Percentiles rank a stretch among this genome's conserved stretches.
These are phyloP conservation scores for Spermophilus dauricus DNA, from an alignment of 2,113 vertebrate genomes.

Conservation along the genomic window DNA sequence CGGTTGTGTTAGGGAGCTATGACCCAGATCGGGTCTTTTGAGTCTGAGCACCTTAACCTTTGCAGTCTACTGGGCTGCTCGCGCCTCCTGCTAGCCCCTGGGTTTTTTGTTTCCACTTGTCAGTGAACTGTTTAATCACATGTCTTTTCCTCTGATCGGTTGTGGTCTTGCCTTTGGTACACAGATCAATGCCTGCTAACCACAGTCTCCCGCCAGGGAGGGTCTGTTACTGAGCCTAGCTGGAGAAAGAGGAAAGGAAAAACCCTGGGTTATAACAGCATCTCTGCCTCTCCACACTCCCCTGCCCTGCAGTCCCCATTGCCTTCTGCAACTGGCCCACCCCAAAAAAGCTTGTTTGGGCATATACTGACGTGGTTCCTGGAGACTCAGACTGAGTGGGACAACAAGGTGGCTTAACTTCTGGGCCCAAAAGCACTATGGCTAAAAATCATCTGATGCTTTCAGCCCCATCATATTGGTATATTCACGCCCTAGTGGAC, in stretches of 20 bases:
- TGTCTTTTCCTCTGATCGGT: conserved; percentile 69
- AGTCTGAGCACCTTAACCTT: not conserved
- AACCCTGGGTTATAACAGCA: not conserved
- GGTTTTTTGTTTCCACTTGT: conserved; percentile 68
- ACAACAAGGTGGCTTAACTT: not conserved
- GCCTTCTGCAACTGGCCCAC: not conserved
- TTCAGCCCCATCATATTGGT: not conserved
- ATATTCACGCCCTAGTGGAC: not conserved
- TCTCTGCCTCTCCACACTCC: not conserved
- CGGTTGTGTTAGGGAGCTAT: not conserved
- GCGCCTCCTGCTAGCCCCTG: conserved; percentile 17
- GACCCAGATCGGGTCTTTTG: not conserved
- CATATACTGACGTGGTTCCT: not conserved
- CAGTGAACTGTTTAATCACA: conserved; percentile 81
- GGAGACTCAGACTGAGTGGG: not conserved
- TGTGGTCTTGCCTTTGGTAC: conserved; percentile 80
- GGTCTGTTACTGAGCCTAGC: conserved; percentile 33
- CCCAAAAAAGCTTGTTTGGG: not conserved
- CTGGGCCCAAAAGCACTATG: not conserved
- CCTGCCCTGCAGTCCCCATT: not conserved
- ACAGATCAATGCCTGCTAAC: conserved; percentile 85
- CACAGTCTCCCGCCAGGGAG: conserved; percentile 49
- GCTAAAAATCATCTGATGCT: not conserved
- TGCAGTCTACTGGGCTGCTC: not conserved
- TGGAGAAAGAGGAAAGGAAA: not conserved